Conservation (phyloP, 2,888 invertebrate species). For the Lissocephala sabroskyi region DNA sequence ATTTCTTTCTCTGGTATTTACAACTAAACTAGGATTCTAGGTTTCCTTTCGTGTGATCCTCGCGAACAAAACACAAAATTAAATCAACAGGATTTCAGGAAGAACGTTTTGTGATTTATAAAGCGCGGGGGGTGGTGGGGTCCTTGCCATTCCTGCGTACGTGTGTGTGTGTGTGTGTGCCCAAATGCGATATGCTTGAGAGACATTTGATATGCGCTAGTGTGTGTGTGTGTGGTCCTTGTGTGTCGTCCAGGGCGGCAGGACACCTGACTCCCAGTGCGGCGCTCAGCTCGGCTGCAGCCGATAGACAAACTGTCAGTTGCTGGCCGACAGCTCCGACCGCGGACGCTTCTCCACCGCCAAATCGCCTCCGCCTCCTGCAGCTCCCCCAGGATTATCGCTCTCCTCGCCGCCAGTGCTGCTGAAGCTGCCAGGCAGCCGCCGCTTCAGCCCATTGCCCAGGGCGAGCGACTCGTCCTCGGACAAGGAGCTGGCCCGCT, state of each 20-base stretch:
- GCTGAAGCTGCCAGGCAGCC: constrained; percentile 58
- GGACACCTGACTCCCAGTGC: no score
- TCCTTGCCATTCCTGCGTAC: constrained; percentile 4
- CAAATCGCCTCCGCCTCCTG: no score
- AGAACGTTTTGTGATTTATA: no score
- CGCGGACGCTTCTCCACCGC: constrained; percentile 44
- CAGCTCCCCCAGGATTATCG: constrained; percentile 59
- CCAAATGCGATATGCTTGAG: constrained; percentile 61
- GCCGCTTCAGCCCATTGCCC: constrained; percentile 51
- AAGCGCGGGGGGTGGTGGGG: constrained; percentile 55
- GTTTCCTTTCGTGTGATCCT: constrained; percentile 29
- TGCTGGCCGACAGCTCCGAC: constrained; percentile 30
- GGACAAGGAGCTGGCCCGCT: constrained; percentile 62
- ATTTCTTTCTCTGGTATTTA: constrained; percentile 13
- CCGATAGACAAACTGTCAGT: constrained; percentile 67
- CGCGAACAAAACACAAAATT: constrained; percentile 26
- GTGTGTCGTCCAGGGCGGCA: constrained; percentile 18
- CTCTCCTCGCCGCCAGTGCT: constrained; percentile 67
- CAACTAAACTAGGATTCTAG: constrained; percentile 15
- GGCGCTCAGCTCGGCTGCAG: constrained; percentile 62
- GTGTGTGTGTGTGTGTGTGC: constrained; percentile 37
- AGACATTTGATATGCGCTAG: constrained; percentile 63
- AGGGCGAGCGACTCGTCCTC: constrained; percentile 54
- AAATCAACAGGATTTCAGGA: constrained; percentile 21
- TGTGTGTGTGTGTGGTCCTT: constrained; percentile 42